Conservation (phyloP, 2,888 invertebrate genomes). For the Catocala fraxini region DNA sequence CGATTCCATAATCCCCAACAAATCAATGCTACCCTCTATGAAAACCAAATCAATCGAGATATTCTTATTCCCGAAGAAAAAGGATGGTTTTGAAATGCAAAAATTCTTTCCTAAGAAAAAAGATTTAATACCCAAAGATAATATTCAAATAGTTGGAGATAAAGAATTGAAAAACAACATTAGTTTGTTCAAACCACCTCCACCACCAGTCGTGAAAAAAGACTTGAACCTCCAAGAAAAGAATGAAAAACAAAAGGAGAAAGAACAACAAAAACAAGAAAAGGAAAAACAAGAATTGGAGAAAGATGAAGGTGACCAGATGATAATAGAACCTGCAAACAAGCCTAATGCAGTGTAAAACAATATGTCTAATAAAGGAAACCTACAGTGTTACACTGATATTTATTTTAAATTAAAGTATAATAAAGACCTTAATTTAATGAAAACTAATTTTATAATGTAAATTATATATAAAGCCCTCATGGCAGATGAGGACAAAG, state of each 20-base stretch:
- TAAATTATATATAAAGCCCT: too few species aligned
- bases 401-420: too few species aligned
- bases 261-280: constrained; percentile 24
- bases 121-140: constrained; percentile 51
- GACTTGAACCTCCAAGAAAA: constrained; percentile 61
- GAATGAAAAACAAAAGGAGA: constrained; percentile 31
- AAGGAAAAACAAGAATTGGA: constrained; percentile 36
- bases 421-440: too few species aligned
- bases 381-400: too few species aligned
- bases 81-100: constrained; percentile 50
- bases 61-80: constrained; percentile 73
- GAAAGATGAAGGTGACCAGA: constrained; percentile 43
- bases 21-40: constrained; percentile 42
- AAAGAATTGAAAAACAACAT: constrained; percentile 63
- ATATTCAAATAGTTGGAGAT: constrained; percentile 70
- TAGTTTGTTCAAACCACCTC: constrained; percentile 47
- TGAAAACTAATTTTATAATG: too few species aligned
- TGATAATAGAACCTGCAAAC: constrained; percentile 28
- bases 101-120: constrained; percentile 51
- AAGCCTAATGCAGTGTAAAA: constrained; percentile 54
- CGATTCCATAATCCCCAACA: constrained; percentile 56
- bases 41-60: constrained; percentile 74
- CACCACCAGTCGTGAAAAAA: constrained; percentile 65
- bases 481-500: too few species aligned
- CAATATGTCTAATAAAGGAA: constrained; percentile 12